Evolutionary conservation across 2,797 vertebrate genomes (phyloP).

Genomic region (Nannoperca obscura): DNA sequence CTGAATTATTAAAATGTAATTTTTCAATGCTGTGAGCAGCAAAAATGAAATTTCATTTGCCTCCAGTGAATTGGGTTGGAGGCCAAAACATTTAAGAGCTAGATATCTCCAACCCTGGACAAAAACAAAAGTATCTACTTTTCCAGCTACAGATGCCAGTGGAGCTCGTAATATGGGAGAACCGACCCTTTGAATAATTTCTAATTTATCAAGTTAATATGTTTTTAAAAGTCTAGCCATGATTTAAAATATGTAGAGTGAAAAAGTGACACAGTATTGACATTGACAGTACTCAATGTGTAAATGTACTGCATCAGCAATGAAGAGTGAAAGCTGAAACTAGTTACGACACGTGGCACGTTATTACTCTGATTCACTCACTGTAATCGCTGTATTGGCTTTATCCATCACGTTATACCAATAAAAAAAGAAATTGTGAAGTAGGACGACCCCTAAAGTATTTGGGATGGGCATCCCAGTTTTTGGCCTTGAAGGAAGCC

Average conservation of each 20-base stretch:
- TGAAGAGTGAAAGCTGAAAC: not conserved
- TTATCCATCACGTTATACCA: not conserved
- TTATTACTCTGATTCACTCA: not conserved
- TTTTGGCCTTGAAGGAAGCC: conserved; percentile 61
- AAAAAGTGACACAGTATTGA: not conserved
- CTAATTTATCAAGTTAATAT: not conserved
- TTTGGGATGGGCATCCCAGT: conserved; percentile 22
- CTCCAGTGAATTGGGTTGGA: not conserved
- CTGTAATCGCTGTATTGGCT: not conserved
- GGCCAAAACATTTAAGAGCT: not conserved
- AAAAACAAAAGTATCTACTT: not conserved
- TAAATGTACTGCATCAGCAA: not conserved
- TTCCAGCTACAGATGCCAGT: not conserved
- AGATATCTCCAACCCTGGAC: not conserved
- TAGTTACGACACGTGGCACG: not conserved
- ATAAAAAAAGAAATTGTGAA: conserved; percentile 29
- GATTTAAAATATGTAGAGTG: not conserved
- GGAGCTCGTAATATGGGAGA: not conserved
- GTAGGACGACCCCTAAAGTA: conserved; percentile 19
- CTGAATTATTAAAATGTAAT: conserved; percentile 46
- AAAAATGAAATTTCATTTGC: conserved; percentile 3
- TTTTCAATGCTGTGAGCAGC: conserved; percentile 16
- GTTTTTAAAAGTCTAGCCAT: not conserved
- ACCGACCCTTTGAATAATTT: not conserved
- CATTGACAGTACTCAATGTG: not conserved